phyloP scores from a whole-genome alignment of 2,888 invertebrate species.

The Ypsolopha sequella region DNA sequence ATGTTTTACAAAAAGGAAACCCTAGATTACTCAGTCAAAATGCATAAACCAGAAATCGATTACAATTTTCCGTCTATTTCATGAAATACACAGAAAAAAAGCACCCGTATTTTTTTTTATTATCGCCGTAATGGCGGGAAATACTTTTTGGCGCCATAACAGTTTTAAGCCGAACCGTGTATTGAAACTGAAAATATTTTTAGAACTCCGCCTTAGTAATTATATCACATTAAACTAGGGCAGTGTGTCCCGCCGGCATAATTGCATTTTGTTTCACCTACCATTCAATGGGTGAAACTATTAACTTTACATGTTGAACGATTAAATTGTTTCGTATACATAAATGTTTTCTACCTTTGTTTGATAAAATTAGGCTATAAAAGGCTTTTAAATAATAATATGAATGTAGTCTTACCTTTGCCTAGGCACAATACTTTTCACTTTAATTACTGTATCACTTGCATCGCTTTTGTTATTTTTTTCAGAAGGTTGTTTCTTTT shows the following conservation, averaged over 20 bases:
- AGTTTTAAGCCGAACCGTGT: background rate
- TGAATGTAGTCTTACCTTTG: slow-evolving; percentile 38
- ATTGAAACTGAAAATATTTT: slow-evolving; percentile 22
- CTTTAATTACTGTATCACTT: slow-evolving; percentile 47
- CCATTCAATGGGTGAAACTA: background rate
- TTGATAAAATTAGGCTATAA: background rate
- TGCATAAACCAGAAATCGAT: background rate
- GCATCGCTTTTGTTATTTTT: slow-evolving; percentile 34
- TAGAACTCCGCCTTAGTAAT: slow-evolving; percentile 34
- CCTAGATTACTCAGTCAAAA: background rate
- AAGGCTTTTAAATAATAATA: background rate
- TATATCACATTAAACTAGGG: slow-evolving; percentile 20
- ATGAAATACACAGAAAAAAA: no score
- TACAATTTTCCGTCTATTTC: no score
- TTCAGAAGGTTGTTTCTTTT: slow-evolving; percentile 35
- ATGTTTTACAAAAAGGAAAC: background rate
- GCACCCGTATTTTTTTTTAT: no score
- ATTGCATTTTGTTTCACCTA: background rate
- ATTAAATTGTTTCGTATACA: background rate
- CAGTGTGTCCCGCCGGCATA: background rate
- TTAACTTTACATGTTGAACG: background rate
- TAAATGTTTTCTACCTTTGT: background rate
- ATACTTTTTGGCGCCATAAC: background rate
- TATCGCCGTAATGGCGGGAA: background rate
- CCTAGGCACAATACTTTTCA: slow-evolving; percentile 61